Evolutionary conservation across 2,888 invertebrate species (phyloP), one percentile per base, ranked within the genome.

Genomic region (Drosophila fungiperda): DNA sequence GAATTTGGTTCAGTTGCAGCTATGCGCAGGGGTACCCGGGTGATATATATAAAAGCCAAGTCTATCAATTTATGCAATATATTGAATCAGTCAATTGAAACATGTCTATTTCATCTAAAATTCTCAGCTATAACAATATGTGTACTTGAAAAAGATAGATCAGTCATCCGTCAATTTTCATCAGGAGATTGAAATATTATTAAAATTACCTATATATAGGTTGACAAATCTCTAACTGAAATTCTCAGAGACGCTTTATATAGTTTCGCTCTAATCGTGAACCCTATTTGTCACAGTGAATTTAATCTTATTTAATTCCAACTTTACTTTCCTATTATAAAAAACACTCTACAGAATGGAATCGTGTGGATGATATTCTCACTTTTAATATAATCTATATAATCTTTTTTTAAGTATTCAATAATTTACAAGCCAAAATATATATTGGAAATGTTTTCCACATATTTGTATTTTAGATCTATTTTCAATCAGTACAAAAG

Each of bases 1-100:
- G 69, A 59, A 66, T 67, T 53, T 29, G n/a, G 6, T 29, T 26
- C 53, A 29, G 20, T 35, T 38, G n/a, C 20, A 32, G 11, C 8
- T 23, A 17, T 63, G 35, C 7, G 9, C 15, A n/a, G 5, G 9
- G 8, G 35, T 26, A 57, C n/a, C 15, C 5, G 5, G 23, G 11
- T 42, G 35, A 66, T 53, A n/a, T n/a, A n/a, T 29, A 61, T 32
- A 11, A 32, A 45, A 49, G 15, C 23, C 36, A n/a, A 57, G 32
- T 49, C 38, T 23, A 33, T 45, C 8, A 48, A 48, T 29, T 36
- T 36, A 1, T 20, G 29, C 5, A 4, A 15, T 32, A 3, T n/a
- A 26, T 38, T 17, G 26, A 36, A 23, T 17, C 11, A 26, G 11
- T 9, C 11, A n/a, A 38, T 55, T 55, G 26, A 23, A 26, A 26